These are phyloP conservation scores for Chionomys nivalis DNA, from an alignment of 2,113 vertebrate species.

Conservation along the genomic window DNA sequence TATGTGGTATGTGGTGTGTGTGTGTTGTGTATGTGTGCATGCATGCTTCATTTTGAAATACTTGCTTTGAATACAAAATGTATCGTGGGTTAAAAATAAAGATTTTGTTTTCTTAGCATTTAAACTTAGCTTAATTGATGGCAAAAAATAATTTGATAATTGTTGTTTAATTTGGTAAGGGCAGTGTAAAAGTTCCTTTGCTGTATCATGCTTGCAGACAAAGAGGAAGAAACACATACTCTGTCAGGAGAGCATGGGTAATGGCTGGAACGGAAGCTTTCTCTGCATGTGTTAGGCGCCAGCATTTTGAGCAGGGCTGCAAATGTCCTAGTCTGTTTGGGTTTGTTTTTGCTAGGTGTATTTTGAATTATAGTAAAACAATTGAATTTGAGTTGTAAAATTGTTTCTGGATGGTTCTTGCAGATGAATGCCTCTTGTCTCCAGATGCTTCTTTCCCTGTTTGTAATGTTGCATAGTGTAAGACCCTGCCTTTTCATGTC, in stretches of 20 bases:
- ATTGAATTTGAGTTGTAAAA: constrained; percentile 33
- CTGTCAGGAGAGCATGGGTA: not conserved
- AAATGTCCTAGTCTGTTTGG: constrained; percentile 22
- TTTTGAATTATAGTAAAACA: constrained; percentile 26
- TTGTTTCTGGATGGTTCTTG: constrained; percentile 51
- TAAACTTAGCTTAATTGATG: constrained; percentile 54
- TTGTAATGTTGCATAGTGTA: constrained; percentile 6
- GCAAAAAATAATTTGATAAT: constrained; percentile 67
- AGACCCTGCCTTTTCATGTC: not conserved
- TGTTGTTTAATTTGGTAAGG: not conserved
- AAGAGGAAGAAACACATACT: constrained; percentile 51
- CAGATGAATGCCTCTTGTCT: constrained; percentile 44
- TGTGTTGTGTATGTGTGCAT: not conserved
- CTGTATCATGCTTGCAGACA: not conserved
- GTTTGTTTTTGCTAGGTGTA: constrained; percentile 24
- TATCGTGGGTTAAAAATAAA: constrained; percentile 67
- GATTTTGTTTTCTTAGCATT: constrained; percentile 59
- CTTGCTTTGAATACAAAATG: constrained; percentile 41
- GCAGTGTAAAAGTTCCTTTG: not conserved
- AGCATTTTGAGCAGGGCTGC: constrained; percentile 58
- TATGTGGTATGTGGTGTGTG: not conserved
- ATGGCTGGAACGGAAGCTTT: constrained; percentile 32
- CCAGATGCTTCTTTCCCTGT: not conserved
- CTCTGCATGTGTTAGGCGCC: not conserved
- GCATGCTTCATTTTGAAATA: constrained; percentile 59